Evolutionary conservation across 2,113 vertebrate genomes (phyloP).

Genomic region (Eolophus roseicapilla): DNA sequence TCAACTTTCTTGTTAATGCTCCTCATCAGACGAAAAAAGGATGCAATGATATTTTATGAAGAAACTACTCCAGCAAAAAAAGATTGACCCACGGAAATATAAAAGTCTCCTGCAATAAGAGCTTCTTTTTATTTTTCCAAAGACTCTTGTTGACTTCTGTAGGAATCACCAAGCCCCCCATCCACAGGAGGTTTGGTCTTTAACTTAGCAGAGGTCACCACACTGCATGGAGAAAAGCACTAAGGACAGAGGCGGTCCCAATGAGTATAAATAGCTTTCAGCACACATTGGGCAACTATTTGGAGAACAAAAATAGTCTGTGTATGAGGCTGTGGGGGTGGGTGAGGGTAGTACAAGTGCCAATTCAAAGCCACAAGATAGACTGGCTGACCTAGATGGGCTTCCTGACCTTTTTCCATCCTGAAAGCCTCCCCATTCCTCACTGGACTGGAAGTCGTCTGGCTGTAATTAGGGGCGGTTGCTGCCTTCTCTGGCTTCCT

Average conservation of each 20-base stretch:
- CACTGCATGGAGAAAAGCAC: constrained; percentile 48
- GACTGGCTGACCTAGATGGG: constrained; percentile 49
- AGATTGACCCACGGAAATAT: neutral
- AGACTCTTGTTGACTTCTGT: neutral
- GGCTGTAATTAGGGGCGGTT: constrained; percentile 66
- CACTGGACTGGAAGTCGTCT: constrained; percentile 43
- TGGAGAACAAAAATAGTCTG: constrained; percentile 74
- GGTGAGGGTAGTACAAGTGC: constrained; percentile 48
- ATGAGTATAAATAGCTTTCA: constrained; percentile 74
- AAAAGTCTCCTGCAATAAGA: neutral
- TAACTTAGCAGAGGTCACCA: constrained; percentile 63
- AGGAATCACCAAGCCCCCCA: neutral
- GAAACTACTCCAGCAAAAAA: neutral
- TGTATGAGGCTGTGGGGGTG: constrained; percentile 47
- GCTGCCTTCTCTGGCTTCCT: constrained; percentile 70
- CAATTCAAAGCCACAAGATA: constrained; percentile 61
- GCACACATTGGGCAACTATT: constrained; percentile 73
- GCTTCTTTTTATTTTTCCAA: neutral
- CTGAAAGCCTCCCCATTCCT: constrained; percentile 45
- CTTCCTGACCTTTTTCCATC: constrained; percentile 72
- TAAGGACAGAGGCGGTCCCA: constrained; percentile 65
- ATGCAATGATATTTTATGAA: neutral
- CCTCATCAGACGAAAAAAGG: neutral
- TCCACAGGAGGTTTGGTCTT: neutral
- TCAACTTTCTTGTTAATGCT: neutral